Percentiles rank a stretch among this genome's conserved stretches.
Evolutionary conservation across 2,888 invertebrate genomes (phyloP).

Genomic region (Tromatobia lineatoria): DNA sequence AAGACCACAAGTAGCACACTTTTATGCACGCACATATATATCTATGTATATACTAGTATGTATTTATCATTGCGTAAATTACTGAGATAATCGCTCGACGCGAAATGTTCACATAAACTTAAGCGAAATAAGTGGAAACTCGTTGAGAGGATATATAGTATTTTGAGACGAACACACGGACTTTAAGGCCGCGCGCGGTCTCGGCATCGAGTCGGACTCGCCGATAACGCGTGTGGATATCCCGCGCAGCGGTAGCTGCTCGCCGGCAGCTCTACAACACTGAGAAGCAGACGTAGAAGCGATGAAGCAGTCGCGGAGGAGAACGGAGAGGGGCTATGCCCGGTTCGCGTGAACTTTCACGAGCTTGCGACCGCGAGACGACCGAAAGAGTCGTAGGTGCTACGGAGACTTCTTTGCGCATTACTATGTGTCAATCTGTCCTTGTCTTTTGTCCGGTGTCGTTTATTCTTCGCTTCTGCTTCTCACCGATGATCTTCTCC

Average conservation of each 20-base stretch:
- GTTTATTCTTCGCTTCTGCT: not conserved
- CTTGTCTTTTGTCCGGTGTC: not conserved
- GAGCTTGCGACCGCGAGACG: conserved; percentile 45
- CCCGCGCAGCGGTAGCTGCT: conserved; percentile 23
- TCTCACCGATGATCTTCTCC: conserved; percentile 1
- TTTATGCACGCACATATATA: not conserved
- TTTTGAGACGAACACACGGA: not conserved
- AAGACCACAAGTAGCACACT: not conserved
- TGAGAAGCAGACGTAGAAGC: conserved; percentile 5
- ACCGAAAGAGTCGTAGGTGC: conserved; percentile 24
- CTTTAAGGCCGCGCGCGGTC: conserved; percentile 19
- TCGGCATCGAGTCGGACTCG: conserved; percentile 35
- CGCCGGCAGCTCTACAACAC: conserved; percentile 3
- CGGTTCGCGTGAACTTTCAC: conserved; percentile 61
- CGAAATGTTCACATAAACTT: too few species aligned
- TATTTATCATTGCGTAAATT: too few species aligned
- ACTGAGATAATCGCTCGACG: too few species aligned
- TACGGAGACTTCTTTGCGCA: conserved; percentile 20
- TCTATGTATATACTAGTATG: too few species aligned
- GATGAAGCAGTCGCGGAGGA: not conserved
- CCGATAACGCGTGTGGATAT: conserved; percentile 43
- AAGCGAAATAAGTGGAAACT: not conserved
- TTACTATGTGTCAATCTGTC: not conserved
- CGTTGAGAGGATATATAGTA: not conserved
- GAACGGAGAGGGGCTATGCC: conserved; percentile 11